Evolutionary conservation across 2,797 vertebrate species (phyloP).

Genomic region (Scomberomorus guttatus): DNA sequence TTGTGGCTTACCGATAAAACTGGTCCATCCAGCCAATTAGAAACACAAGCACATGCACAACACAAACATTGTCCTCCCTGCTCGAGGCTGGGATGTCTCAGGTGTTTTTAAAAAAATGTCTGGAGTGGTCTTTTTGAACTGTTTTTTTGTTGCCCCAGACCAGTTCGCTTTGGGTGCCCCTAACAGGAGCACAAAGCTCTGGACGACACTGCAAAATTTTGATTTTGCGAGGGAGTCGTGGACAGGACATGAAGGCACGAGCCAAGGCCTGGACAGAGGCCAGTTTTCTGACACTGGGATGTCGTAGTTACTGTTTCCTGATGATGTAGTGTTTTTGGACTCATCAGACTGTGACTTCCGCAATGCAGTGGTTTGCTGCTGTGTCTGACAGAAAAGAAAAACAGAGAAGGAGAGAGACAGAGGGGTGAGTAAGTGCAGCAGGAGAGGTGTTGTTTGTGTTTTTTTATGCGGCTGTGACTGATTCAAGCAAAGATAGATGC

Average conservation of each 20-base stretch:
- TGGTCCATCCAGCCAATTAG: conserved; percentile 70
- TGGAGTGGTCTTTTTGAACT: neutral
- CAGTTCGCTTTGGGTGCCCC: conserved; percentile 9
- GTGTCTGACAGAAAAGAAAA: conserved; percentile 33
- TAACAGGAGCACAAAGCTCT: conserved; percentile 6
- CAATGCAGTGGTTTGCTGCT: conserved; percentile 36
- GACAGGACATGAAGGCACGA: conserved; percentile 38
- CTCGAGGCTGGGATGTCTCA: conserved; percentile 17
- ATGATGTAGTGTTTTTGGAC: conserved; percentile 38
- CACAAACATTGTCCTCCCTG: conserved; percentile 26
- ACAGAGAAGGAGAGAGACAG: conserved; percentile 5
- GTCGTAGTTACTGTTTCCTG: conserved; percentile 45
- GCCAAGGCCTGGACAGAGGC: conserved; percentile 34
- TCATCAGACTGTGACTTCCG: conserved; percentile 27
- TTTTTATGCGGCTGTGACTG: conserved; percentile 38
- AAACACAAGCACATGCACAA: conserved; percentile 41
- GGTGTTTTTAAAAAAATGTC: conserved; percentile 14
- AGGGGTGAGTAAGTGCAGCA: neutral
- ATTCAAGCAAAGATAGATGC: conserved; percentile 29
- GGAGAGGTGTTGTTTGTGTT: conserved; percentile 38
- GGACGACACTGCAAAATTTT: conserved; percentile 26
- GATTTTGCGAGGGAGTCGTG: conserved; percentile 12
- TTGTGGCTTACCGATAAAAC: conserved; percentile 73
- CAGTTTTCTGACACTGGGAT: conserved; percentile 49
- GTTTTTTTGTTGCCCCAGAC: neutral